Base-by-base conservation (phyloP, 1,140 invertebrate genomes). In the Drosophila lini region DNA sequence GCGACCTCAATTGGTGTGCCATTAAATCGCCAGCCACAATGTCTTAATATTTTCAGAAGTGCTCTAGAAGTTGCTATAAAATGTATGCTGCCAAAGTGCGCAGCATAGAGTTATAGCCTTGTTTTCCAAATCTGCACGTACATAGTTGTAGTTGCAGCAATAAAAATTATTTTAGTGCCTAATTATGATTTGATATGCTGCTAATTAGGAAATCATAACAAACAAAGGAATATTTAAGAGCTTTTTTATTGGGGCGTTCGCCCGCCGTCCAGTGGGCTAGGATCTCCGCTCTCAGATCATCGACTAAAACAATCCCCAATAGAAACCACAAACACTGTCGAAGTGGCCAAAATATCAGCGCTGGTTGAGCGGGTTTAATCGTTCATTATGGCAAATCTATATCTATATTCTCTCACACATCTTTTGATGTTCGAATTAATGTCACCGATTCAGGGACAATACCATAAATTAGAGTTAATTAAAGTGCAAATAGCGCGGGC, bases 381-480 rank as follows among this genome's bases (percentile, higher is more conserved):
- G 22, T 42, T 64, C 28, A 61, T 40, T 47, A 68, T 68, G 16
- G 10, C 40, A 32, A 68, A 47, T 47, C 45, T 48, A 48, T 22
- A 70, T 68, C 47, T 70, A 31, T 68, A 25, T 68, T 68, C 13
- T 67, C 31, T 32, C 36, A 28, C 62, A 64, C 13, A 38, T 28
- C 42, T 36, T 74, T 44, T 50, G 65, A 56, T 64, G 48, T 61
- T 38, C 61, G 41, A 40, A 63, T 74, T 44, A 59, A 62, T 81
- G 74, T 70, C 82, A 70, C 59, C 48, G 55, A 44, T 73, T 84
- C 59, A 47, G 60, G 62, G 70, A 78, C 76, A 71, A 73, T 71
- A 67, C 62, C 65, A 85, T 88, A 88, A 88, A 86, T 86, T 82
- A 57, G 60, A 76, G 74, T 88, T 88, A 82, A 86, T 82, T 79